phyloP scores from a whole-genome alignment of 1,140 invertebrate species.

The Leptinotarsa defecta region DNA sequence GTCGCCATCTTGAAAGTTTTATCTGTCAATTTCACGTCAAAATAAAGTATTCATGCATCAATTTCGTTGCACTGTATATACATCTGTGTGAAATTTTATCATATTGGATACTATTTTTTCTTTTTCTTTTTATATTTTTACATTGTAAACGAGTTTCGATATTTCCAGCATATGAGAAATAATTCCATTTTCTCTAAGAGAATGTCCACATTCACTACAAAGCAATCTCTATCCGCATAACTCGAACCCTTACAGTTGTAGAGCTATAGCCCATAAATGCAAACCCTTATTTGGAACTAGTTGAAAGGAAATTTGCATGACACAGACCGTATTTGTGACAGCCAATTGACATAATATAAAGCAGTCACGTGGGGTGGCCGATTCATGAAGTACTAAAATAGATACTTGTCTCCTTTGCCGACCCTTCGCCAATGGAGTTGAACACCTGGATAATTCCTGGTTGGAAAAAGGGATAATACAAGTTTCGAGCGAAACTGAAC shows the following conservation, averaged over 20 bases:
- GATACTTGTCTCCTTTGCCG: slow-evolving; percentile 42
- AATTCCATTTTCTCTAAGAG: no score
- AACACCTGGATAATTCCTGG: slow-evolving; percentile 18
- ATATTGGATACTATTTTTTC: no score
- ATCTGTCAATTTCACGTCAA: no score
- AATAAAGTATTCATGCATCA: no score
- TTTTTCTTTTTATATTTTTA: no score
- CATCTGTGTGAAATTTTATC: no score
- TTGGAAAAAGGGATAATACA: not conserved
- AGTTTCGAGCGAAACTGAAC: not conserved
- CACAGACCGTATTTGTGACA: slow-evolving; percentile 53
- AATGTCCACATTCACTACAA: no score
- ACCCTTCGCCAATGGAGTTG: slow-evolving; percentile 9
- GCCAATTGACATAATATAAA: slow-evolving; percentile 53
- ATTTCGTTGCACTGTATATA: no score
- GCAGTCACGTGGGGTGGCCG: slow-evolving; percentile 51
- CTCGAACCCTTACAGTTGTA: not conserved
- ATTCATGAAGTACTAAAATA: slow-evolving; percentile 52
- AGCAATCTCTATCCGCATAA: no score
- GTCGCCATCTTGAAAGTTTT: no score
- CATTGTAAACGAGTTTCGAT: no score
- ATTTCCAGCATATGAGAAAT: no score
- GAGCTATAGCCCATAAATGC: not conserved
- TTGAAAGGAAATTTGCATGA: slow-evolving; percentile 52
- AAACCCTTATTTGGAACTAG: slow-evolving; percentile 23